A percentile compares a stretch with the other conserved stretches of the same genome.
Conservation (phyloP, 2,797 vertebrate species). For the Hydrophis major region DNA sequence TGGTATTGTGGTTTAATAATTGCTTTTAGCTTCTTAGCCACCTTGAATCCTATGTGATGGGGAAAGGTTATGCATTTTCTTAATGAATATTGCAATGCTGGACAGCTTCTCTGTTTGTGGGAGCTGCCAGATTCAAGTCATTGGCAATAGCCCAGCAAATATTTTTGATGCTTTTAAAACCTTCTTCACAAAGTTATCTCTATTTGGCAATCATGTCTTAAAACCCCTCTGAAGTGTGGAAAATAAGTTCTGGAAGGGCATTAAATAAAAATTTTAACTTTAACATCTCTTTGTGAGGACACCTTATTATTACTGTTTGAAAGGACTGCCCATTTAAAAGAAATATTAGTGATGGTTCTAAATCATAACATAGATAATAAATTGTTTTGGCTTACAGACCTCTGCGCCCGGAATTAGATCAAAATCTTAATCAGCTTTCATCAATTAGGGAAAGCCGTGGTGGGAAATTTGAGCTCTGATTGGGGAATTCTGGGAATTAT, state of each 20-base stretch:
- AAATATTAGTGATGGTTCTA: not conserved
- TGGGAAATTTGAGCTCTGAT: not conserved
- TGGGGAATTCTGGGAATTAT: not conserved
- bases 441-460: not conserved
- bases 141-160: not conserved
- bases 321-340: not conserved
- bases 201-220: not conserved
- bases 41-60: not conserved
- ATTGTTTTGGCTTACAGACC: not conserved
- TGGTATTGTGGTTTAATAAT: not conserved
- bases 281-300: not conserved
- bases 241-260: not conserved
- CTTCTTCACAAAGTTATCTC: not conserved
- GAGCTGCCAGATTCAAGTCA: not conserved
- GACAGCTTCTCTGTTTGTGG: not conserved
- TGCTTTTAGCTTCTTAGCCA: not conserved
- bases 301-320: not conserved
- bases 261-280: not conserved
- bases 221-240: not conserved
- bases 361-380: not conserved
- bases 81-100: not conserved
- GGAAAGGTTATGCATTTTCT: not conserved
- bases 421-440: not conserved
- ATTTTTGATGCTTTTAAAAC: not conserved
- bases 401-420: not conserved